Evolutionary conservation across 2,797 vertebrate genomes (phyloP), one percentile per base, ranked within the genome.

Genomic region (Pseudotriccus pelzelni): DNA sequence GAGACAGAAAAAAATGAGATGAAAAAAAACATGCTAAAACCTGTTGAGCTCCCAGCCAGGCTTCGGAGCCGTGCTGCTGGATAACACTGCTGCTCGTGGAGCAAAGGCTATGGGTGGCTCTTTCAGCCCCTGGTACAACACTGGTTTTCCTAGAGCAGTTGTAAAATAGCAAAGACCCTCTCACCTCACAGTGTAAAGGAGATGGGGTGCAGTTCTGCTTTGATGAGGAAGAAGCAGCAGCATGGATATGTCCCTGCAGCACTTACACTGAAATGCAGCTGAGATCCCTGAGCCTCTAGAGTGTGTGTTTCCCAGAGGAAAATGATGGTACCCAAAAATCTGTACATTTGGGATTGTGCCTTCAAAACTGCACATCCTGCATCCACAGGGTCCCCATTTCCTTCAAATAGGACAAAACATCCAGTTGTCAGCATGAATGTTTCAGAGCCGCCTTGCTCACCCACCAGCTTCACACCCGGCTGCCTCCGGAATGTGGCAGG

Each of bases 1-100:
- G 90, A 97, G 95, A 77, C 69, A 94, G 82, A 87, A 94, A 94
- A 59, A 96, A 96, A 97, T 87, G 90, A 97, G 91, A 89, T 90
- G 94, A 92, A 93, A 94, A 94, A 64, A 95, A 90, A 69, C 96
- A 77, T 95, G 96, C 91, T 87, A 66, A 94, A 92, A 96, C 94
- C 94, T 95, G 90, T 84, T 95, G 12, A 2, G 87, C 89, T 95
- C 67, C 89, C 90, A 77, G 84, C 46, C 52, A 24, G 90, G 62
- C 94, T 92, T 63, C 1, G 41, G 86, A 95, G 94, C 83, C 25
- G 78, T 60, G 89, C 87, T 93, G 88, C 91, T 44, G 95, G 87
- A 21, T 92, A 92, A 73, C 87, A 20, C 1, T 88, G 93, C 83
- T 47, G 66, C 85, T 67, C 6, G 16, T 72, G 70, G 83, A 97